Evolutionary conservation across 2,888 invertebrate species (phyloP).

Genomic region (Phalera bucephala): DNA sequence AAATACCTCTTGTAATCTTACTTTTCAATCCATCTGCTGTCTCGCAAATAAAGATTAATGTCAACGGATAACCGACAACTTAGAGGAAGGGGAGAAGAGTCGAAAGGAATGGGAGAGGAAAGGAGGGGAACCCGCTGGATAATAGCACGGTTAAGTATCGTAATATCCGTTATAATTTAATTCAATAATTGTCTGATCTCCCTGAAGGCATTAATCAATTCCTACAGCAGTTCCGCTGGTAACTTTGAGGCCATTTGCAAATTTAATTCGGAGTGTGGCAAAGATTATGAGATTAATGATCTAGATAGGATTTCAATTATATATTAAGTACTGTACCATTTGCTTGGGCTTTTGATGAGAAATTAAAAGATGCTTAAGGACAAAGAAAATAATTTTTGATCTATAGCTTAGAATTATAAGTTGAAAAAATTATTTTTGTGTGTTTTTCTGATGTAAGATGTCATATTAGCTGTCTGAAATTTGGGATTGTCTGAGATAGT

Average conservation of each 20-base stretch:
- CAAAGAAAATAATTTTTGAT: no score
- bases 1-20: no score
- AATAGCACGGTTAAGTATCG: slow-evolving; percentile 32
- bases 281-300: slow-evolving; percentile 28
- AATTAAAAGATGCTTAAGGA: no score
- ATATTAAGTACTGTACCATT: not conserved
- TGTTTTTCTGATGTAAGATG: no score
- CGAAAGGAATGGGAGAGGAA: no score
- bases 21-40: slow-evolving; percentile 30
- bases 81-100: slow-evolving; percentile 3
- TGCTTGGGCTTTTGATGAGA: no score
- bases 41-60: slow-evolving; percentile 38
- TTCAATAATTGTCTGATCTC: slow-evolving; percentile 71
- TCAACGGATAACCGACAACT: slow-evolving; percentile 23
- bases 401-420: no score
- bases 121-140: slow-evolving; percentile 20
- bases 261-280: slow-evolving; percentile 57
- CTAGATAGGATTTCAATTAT: slow-evolving; percentile 1
- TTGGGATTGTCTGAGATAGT: no score
- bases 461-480: no score
- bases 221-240: slow-evolving; percentile 62
- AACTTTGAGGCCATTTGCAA: slow-evolving; percentile 71
- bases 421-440: no score
- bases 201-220: slow-evolving; percentile 70
- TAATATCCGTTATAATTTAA: slow-evolving; percentile 55